A percentile compares a stretch with the other conserved stretches of the same genome.
Conservation (phyloP, 2,888 invertebrate genomes). For the Leptarthrus brevirostris region DNA sequence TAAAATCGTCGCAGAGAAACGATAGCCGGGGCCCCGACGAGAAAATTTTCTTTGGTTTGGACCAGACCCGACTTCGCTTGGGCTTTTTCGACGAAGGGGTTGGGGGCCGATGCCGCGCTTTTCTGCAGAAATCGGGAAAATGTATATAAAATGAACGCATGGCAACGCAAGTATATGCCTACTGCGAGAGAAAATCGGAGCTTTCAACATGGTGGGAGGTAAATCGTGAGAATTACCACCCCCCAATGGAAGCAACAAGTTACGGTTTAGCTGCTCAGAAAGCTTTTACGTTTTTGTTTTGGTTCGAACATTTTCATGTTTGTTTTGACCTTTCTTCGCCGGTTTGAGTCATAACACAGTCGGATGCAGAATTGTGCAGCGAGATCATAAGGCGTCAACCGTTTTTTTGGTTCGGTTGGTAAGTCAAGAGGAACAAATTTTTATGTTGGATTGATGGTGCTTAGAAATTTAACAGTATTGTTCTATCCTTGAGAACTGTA, state of each 20-base stretch:
- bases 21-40: background rate
- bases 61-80: too few species aligned
- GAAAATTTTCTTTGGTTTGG: too few species aligned
- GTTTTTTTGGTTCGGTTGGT: too few species aligned
- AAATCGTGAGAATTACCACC: too few species aligned
- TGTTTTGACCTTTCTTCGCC: constrained; percentile 24
- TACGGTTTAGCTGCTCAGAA: background rate
- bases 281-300: constrained; percentile 10
- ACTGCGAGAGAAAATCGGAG: background rate
- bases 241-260: background rate
- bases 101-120: background rate
- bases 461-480: too few species aligned
- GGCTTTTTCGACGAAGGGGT: background rate
- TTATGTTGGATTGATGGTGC: too few species aligned
- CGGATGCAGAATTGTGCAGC: too few species aligned
- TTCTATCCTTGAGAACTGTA: too few species aligned
- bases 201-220: too few species aligned
- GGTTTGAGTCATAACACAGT: background rate
- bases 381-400: background rate
- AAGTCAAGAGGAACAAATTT: too few species aligned
- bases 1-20: constrained; percentile 9
- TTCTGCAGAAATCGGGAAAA: background rate
- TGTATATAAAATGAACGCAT: constrained; percentile 7
- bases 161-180: constrained; percentile 25
- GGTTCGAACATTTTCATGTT: background rate